Evolutionary conservation across 2,113 vertebrate species (phyloP).

Genomic region (Acanthisitta chloris): DNA sequence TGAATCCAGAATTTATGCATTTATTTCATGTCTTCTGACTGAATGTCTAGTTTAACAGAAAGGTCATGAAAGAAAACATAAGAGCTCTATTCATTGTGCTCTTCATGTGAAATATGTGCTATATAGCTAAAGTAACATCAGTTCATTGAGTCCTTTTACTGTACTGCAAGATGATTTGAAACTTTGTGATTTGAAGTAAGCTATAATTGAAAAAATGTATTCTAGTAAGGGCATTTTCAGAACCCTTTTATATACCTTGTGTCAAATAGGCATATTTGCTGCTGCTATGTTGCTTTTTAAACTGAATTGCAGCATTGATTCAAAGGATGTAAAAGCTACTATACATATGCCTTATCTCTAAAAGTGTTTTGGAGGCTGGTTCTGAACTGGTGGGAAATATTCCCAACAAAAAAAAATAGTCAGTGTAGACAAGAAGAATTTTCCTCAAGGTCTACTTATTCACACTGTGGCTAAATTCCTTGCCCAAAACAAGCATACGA

Average conservation of each 20-base stretch:
- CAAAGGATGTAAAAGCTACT: neutral
- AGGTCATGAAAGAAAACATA: neutral
- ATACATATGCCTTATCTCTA: neutral
- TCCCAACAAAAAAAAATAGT: neutral
- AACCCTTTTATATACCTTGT: neutral
- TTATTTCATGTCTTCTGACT: neutral
- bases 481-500: neutral
- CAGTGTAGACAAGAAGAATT: neutral
- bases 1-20: neutral
- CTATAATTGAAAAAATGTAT: neutral
- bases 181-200: neutral
- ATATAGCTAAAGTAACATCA: neutral
- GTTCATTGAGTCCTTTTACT: neutral
- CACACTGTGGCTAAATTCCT: neutral
- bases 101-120: neutral
- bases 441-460: neutral
- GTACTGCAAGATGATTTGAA: neutral
- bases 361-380: neutral
- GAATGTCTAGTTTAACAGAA: neutral
- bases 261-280: neutral
- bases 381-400: neutral
- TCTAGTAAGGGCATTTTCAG: neutral
- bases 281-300: neutral
- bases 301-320: neutral
- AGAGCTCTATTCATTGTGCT: neutral